These are phyloP conservation scores for Mimachlamys varia DNA, from an alignment of 2,888 invertebrate genomes.

Conservation along the genomic window DNA sequence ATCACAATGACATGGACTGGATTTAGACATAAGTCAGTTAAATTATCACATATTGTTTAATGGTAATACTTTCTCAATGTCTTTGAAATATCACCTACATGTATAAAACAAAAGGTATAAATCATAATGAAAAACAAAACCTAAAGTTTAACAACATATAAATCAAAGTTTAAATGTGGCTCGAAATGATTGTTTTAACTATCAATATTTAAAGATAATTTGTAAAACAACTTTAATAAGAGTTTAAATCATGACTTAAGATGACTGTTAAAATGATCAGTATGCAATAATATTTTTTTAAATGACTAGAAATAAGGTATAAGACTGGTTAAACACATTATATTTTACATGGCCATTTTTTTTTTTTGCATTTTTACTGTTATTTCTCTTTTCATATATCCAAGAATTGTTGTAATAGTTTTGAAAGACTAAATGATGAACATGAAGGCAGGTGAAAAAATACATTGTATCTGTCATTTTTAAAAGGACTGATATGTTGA, in stretches of 20 bases:
- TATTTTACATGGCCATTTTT: too few relatives aligned
- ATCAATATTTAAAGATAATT: too few relatives aligned
- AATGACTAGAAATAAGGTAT: background rate
- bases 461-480: too few relatives aligned
- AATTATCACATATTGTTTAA: background rate
- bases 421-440: too few relatives aligned
- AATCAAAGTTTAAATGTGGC: background rate
- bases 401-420: too few relatives aligned
- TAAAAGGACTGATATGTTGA: too few relatives aligned
- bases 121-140: background rate
- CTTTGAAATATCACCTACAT: background rate
- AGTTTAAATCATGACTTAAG: background rate
- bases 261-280: background rate
- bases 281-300: too few relatives aligned
- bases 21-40: background rate
- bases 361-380: too few relatives aligned
- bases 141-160: background rate
- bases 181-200: background rate
- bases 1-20: conserved; percentile 3
- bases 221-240: background rate
- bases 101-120: background rate
- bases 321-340: too few relatives aligned
- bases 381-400: too few relatives aligned
- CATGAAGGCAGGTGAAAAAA: too few relatives aligned
- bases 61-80: background rate